Percentiles rank a stretch among this genome's conserved stretches.
Conservation (phyloP, 2,797 vertebrate genomes). For the Leontocebus nigricollis region DNA sequence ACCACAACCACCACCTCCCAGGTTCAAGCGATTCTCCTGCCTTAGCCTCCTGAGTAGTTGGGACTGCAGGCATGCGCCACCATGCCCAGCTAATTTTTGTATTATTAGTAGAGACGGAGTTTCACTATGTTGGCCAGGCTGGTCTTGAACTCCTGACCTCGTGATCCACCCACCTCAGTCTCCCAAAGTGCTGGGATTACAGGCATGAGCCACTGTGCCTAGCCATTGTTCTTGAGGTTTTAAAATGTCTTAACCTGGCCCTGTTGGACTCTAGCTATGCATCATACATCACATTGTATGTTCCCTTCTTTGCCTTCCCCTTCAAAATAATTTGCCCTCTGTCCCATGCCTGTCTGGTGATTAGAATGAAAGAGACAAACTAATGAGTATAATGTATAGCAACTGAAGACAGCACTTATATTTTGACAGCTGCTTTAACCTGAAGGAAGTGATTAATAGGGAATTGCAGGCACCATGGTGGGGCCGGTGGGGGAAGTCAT, state of each 20-base stretch:
- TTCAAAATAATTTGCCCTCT: conserved; percentile 21
- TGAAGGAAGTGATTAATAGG: conserved; percentile 32
- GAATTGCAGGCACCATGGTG: neutral
- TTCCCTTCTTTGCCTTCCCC: neutral
- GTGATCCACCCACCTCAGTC: neutral
- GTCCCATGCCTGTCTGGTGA: conserved; percentile 15
- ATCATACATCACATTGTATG: neutral
- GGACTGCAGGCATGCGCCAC: neutral
- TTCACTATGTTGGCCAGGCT: neutral
- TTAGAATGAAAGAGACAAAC: conserved; percentile 54
- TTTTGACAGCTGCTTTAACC: conserved; percentile 42
- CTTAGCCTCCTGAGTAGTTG: neutral
- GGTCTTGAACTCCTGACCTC: neutral
- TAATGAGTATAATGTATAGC: conserved; percentile 30
- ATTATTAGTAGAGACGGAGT: neutral
- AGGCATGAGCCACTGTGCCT: neutral
- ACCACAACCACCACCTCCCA: neutral
- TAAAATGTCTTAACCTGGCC: conserved; percentile 25
- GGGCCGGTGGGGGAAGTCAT: neutral
- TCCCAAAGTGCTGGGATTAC: neutral
- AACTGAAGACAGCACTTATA: conserved; percentile 30
- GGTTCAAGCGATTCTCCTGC: neutral
- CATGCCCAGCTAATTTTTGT: neutral
- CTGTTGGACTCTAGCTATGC: neutral
- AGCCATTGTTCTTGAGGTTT: neutral